phyloP scores from a whole-genome alignment of 2,797 vertebrate genomes.

The Chromobotia macracanthus region DNA sequence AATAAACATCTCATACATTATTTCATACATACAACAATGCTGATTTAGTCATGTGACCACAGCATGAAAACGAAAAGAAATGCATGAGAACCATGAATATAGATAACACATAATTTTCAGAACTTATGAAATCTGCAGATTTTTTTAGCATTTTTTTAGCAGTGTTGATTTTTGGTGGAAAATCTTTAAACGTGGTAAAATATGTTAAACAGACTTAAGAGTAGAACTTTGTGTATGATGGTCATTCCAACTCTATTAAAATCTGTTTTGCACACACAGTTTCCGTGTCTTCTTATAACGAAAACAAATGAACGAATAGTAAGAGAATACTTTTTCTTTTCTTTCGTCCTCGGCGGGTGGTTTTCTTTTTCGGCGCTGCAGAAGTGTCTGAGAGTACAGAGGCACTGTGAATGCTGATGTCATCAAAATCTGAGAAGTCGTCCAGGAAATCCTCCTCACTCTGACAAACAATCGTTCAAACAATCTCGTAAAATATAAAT shows the following conservation, averaged over 20 bases:
- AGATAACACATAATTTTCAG: too few relatives aligned
- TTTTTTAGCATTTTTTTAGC: too few relatives aligned
- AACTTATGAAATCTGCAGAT: too few relatives aligned
- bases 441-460: slow-evolving; percentile 96
- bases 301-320: slow-evolving; percentile 24
- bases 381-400: slow-evolving; percentile 90
- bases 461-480: slow-evolving; percentile 68
- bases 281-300: not conserved
- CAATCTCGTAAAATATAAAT: not conserved
- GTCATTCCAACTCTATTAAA: too few relatives aligned
- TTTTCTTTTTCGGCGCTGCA: slow-evolving; percentile 83
- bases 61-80: not conserved
- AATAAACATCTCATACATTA: not conserved
- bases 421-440: slow-evolving; percentile 92
- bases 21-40: not conserved
- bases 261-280: not conserved
- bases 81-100: not conserved
- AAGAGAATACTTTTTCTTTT: slow-evolving; percentile 87
- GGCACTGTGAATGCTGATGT: slow-evolving; percentile 94
- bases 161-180: too few relatives aligned
- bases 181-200: too few relatives aligned
- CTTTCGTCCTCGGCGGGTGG: slow-evolving; percentile 87
- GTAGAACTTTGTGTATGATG: too few relatives aligned
- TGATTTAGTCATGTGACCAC: not conserved
- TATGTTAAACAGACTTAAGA: too few relatives aligned